Percentiles rank a stretch among this genome's conserved stretches.
Conservation (phyloP, 2,113 vertebrate species). For the Ahaetulla prasina region DNA sequence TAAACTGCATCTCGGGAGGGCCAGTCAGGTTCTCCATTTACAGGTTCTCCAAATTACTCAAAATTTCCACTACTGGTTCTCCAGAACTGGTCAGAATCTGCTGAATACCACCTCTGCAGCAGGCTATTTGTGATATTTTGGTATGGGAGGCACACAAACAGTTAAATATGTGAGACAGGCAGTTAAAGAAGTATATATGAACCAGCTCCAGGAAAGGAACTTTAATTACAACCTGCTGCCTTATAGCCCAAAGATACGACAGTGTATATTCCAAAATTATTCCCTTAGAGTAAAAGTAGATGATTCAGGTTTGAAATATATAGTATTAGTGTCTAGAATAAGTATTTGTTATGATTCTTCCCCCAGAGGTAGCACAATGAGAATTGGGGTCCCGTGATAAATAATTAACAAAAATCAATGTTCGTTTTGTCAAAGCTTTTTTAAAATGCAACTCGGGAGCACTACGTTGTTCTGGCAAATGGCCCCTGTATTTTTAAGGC, state of each 20-base stretch:
- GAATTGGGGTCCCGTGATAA: constrained; percentile 6
- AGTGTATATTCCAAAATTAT: background rate
- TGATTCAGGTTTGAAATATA: background rate
- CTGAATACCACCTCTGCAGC: background rate
- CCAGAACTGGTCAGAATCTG: too few relatives aligned
- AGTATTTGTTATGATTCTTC: background rate
- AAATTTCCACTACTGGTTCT: too few relatives aligned
- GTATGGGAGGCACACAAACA: background rate
- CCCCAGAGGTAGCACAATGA: background rate
- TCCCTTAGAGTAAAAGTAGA: background rate
- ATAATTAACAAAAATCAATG: background rate
- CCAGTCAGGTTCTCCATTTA: too few relatives aligned
- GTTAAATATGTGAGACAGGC: background rate
- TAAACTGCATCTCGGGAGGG: too few relatives aligned
- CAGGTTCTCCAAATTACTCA: too few relatives aligned
- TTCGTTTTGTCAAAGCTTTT: background rate
- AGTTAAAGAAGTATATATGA: background rate
- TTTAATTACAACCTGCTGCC: background rate
- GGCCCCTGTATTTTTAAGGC: background rate
- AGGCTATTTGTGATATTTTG: background rate
- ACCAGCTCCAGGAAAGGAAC: background rate
- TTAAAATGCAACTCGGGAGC: background rate
- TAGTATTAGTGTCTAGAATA: background rate
- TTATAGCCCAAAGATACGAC: background rate
- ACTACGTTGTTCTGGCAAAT: background rate